Evolutionary conservation across 92 coral and sea anemone species (phyloP).

Genomic region (Galaxea fascicularis): DNA sequence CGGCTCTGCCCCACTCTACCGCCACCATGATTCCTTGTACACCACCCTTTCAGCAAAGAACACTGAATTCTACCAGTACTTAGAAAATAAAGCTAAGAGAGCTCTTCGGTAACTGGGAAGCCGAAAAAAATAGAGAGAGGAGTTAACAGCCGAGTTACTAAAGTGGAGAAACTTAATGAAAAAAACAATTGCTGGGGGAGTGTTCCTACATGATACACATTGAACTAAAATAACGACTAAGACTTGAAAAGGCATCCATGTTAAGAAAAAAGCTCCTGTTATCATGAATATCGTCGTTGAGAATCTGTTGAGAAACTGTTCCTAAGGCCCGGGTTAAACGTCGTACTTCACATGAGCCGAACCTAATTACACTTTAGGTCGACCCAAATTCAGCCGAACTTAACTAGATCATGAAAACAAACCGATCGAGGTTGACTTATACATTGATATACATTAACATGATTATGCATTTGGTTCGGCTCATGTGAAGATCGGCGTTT

Average conservation of each 20-base stretch:
- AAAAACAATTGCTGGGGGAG: neutral
- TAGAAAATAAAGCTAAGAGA: neutral
- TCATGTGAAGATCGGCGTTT: too few species aligned
- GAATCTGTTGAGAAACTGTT: neutral
- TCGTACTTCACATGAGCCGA: too few species aligned
- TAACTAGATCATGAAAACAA: too few species aligned
- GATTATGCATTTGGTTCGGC: too few species aligned
- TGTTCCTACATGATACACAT: neutral
- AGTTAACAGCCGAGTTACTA: slow-evolving; percentile 14
- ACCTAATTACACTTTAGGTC: too few species aligned
- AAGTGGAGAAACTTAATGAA: slow-evolving; percentile 19
- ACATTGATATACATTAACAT: too few species aligned
- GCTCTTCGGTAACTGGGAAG: slow-evolving; percentile 23
- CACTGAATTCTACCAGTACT: neutral
- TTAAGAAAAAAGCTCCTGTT: slow-evolving; percentile 4
- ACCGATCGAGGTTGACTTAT: too few species aligned
- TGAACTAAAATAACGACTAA: neutral
- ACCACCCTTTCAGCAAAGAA: neutral
- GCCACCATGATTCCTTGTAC: too few species aligned
- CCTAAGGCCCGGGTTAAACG: too few species aligned
- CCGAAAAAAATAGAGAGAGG: neutral
- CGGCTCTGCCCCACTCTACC: too few species aligned
- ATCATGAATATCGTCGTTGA: slow-evolving; percentile 9
- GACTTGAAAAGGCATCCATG: slow-evolving; percentile 46
- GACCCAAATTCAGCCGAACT: too few species aligned